Evolutionary conservation across 2,113 vertebrate genomes (phyloP).

Genomic region (Hipposideros armiger): DNA sequence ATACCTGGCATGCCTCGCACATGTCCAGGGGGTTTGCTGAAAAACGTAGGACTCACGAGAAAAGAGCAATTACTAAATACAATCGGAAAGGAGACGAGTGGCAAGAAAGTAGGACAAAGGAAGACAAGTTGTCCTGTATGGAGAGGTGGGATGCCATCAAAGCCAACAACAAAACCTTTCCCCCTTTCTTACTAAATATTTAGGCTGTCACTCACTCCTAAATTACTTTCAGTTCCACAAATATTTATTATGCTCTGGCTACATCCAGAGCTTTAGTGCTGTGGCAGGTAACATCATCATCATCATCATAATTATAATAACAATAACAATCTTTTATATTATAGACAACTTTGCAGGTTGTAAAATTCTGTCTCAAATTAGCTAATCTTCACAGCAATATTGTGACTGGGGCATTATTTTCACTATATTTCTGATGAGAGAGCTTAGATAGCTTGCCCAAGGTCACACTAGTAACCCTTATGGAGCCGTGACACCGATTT

Average conservation of each 20-base stretch:
- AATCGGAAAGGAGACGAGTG: not conserved
- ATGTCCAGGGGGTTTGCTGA: not conserved
- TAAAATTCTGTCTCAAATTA: not conserved
- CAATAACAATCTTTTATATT: not conserved
- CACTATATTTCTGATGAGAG: not conserved
- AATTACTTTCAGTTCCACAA: not conserved
- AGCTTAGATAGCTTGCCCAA: not conserved
- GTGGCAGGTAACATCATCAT: not conserved
- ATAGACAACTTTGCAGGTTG: not conserved
- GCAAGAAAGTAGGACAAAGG: not conserved
- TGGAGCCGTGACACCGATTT: not conserved
- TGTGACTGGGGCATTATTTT: conserved; percentile 20
- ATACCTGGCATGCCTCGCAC: not conserved
- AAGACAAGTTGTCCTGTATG: not conserved
- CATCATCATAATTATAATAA: not conserved
- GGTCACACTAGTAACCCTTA: not conserved
- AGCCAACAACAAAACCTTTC: not conserved
- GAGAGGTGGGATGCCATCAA: not conserved
- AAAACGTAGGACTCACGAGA: not conserved
- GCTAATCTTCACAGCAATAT: not conserved
- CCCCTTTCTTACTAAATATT: not conserved
- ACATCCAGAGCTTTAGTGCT: not conserved
- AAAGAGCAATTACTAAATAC: not conserved
- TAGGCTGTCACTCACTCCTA: not conserved
- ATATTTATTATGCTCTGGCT: not conserved